phyloP scores from a whole-genome alignment of 1,140 invertebrate species.

The Linepithema humile region DNA sequence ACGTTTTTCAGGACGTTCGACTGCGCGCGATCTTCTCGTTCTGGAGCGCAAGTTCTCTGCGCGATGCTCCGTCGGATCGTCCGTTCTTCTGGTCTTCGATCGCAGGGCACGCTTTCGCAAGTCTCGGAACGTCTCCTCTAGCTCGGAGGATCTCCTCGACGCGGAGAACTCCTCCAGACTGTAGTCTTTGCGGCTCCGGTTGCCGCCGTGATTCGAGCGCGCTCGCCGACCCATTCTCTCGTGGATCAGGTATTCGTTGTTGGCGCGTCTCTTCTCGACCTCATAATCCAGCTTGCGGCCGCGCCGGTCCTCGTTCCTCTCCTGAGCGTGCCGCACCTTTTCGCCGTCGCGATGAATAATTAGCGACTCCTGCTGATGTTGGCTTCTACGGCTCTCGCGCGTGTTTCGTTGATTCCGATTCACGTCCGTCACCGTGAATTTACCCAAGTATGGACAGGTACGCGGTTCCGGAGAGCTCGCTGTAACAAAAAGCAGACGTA shows the following conservation, averaged over 20 bases:
- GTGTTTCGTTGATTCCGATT: constrained; percentile 83
- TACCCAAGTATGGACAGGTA: constrained; percentile 89
- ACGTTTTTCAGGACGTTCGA: neutral
- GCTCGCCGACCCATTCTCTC: constrained; percentile 74
- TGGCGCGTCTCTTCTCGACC: constrained; percentile 78
- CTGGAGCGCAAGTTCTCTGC: constrained; percentile 33
- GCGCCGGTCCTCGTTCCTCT: constrained; percentile 71
- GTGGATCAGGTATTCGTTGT: constrained; percentile 79
- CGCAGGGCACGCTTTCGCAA: constrained; percentile 21
- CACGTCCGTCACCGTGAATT: constrained; percentile 87
- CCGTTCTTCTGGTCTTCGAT: constrained; percentile 43
- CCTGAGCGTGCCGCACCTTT: constrained; percentile 79
- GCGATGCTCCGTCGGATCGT: constrained; percentile 8
- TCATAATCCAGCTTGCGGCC: constrained; percentile 78
- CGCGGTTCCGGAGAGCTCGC: constrained; percentile 87
- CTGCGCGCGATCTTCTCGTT: constrained; percentile 16
- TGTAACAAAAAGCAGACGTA: constrained; percentile 82
- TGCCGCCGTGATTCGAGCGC: constrained; percentile 70
- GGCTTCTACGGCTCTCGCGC: constrained; percentile 76
- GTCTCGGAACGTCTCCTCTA: constrained; percentile 23
- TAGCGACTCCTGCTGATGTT: constrained; percentile 77
- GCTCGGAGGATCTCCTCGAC: constrained; percentile 42
- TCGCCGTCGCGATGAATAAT: constrained; percentile 75
- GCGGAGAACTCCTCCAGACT: constrained; percentile 52
- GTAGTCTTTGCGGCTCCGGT: constrained; percentile 59